These are phyloP conservation scores for Tragelaphus eurycerus DNA, from an alignment of 2,797 vertebrate genomes.

Conservation along the genomic window DNA sequence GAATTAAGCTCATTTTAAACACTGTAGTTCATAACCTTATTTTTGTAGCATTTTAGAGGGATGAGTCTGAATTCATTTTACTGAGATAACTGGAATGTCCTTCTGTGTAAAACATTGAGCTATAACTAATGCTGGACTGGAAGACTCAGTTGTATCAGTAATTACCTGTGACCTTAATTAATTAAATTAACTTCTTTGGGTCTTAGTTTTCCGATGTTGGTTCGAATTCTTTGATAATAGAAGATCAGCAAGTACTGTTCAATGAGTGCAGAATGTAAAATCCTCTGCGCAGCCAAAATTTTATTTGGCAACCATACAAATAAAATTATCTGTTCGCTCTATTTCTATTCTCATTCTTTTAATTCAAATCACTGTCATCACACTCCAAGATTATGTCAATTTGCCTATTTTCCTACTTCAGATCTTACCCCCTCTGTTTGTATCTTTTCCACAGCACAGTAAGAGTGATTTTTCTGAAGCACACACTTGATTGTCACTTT, in stretches of 20 bases:
- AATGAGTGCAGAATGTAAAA: neutral
- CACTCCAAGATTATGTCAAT: neutral
- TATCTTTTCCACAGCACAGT: neutral
- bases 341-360: neutral
- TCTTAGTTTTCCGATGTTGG: conserved; percentile 18
- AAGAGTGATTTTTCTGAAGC: neutral
- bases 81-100: conserved; percentile 1
- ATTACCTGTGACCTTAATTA: conserved; percentile 43
- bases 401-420: neutral
- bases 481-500: neutral
- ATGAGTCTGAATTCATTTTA: conserved; percentile 11
- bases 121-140: neutral
- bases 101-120: neutral
- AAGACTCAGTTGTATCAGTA: neutral
- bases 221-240: conserved; percentile 16
- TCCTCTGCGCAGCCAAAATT: neutral
- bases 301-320: neutral
- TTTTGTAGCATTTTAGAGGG: conserved; percentile 30
- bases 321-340: neutral
- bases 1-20: neutral
- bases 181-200: conserved; percentile 53
- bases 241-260: neutral
- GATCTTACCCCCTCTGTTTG: neutral
- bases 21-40: neutral
- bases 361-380: neutral